phyloP scores from a whole-genome alignment of 92 coral and sea anemone species.

The Desmophyllum pertusum region DNA sequence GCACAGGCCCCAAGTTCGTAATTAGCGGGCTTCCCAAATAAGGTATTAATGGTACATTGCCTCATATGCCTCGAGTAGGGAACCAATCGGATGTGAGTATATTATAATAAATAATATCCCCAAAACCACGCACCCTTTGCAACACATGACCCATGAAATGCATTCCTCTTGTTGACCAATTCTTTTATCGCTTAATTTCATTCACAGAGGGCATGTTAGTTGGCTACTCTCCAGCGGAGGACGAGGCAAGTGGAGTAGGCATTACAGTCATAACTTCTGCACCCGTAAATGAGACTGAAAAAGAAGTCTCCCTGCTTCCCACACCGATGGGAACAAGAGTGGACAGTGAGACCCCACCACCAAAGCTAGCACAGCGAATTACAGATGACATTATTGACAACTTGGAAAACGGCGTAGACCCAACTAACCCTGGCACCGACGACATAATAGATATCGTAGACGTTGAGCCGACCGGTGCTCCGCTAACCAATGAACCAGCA shows the following conservation, averaged over 20 bases:
- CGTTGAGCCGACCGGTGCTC: not conserved
- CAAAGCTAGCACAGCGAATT: constrained; percentile 29
- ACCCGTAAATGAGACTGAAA: constrained; percentile 5
- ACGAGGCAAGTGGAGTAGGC: constrained; percentile 11
- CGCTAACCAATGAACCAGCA: not conserved
- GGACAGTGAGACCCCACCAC: constrained; percentile 30
- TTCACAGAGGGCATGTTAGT: constrained; percentile 32
- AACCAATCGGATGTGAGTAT: too few species aligned
- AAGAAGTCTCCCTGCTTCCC: not conserved
- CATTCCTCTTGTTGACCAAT: too few species aligned
- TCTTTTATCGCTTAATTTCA: not conserved
- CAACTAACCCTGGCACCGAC: not conserved
- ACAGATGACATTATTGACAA: not conserved
- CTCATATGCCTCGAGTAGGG: too few species aligned
- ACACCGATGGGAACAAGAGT: constrained; percentile 20
- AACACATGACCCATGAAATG: too few species aligned
- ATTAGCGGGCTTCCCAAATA: too few species aligned
- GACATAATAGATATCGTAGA: constrained; percentile 4
- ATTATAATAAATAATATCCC: too few species aligned
- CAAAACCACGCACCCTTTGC: too few species aligned
- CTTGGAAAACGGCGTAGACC: not conserved
- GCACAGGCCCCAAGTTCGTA: too few species aligned
- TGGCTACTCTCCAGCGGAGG: constrained; percentile 29
- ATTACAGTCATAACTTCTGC: constrained; percentile 25
- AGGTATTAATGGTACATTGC: too few species aligned